Conservation (phyloP, 2,888 invertebrate species). For the Congeria kusceri region DNA sequence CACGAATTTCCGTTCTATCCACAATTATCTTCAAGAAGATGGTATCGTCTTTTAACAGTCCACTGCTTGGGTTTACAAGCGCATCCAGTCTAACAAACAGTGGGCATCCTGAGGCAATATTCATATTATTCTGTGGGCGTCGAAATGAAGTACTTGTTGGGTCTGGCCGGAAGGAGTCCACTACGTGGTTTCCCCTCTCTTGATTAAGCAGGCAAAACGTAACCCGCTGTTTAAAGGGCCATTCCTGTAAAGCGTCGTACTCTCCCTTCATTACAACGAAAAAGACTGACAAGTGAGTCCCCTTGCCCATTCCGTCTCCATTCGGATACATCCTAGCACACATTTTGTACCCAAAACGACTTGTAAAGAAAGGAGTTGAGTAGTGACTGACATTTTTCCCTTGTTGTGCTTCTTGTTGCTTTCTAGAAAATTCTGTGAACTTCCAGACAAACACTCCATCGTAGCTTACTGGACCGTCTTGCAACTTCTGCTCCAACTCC, state of each 20-base stretch:
- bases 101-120: slow-evolving; percentile 85
- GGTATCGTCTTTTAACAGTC: slow-evolving; percentile 57
- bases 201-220: slow-evolving; percentile 84
- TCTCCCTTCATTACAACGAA: slow-evolving; percentile 83
- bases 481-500: slow-evolving; percentile 68
- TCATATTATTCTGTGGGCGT: slow-evolving; percentile 83
- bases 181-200: slow-evolving; percentile 78
- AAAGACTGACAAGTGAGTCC: slow-evolving; percentile 82
- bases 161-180: slow-evolving; percentile 84
- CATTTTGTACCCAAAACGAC: slow-evolving; percentile 77
- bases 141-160: slow-evolving; percentile 82
- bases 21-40: slow-evolving; percentile 51
- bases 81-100: slow-evolving; percentile 75
- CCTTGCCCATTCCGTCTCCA: slow-evolving; percentile 83
- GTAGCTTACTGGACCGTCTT: slow-evolving; percentile 65
- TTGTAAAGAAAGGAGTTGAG: slow-evolving; percentile 81
- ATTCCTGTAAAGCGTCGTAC: slow-evolving; percentile 81
- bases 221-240: slow-evolving; percentile 83
- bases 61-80: slow-evolving; percentile 48
- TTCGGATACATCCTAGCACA: slow-evolving; percentile 82
- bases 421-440: slow-evolving; percentile 78
- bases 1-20: slow-evolving; percentile 42
- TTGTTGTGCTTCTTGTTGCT: slow-evolving; percentile 77
- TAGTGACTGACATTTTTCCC: slow-evolving; percentile 80
- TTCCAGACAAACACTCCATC: slow-evolving; percentile 84